phyloP scores from a whole-genome alignment of 2,113 vertebrate species.

The Aspidoscelis tigris region DNA sequence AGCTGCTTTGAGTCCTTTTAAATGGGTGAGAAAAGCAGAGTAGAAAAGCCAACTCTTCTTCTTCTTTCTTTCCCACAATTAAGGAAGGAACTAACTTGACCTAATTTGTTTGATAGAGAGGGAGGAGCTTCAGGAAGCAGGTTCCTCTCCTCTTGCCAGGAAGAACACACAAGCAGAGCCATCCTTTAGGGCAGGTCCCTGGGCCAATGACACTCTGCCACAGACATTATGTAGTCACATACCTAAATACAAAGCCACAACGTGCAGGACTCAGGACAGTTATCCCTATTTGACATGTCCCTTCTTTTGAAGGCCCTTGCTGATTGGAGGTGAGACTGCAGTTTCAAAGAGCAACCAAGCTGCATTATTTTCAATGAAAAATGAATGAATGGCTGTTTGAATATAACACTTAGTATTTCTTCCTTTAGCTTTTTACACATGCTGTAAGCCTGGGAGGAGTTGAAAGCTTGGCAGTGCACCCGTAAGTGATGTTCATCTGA shows the following conservation, averaged over 20 bases:
- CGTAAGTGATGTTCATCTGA: slow-evolving; percentile 82
- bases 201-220: no score
- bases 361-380: background rate
- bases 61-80: background rate
- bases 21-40: no score
- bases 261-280: no score
- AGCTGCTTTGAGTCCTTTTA: no score
- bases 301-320: no score
- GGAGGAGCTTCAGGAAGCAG: background rate
- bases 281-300: no score
- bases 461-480: slow-evolving; percentile 94
- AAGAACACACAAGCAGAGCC: background rate
- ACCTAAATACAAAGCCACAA: no score
- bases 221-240: no score
- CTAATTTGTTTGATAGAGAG: background rate
- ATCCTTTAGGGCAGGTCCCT: background rate
- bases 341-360: background rate
- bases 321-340: background rate
- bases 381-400: slow-evolving; percentile 15
- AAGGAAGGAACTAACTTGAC: background rate
- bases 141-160: background rate
- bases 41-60: no score
- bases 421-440: slow-evolving; percentile 83
- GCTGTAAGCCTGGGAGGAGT: slow-evolving; percentile 94
- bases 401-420: slow-evolving; percentile 13